Base-by-base conservation (phyloP, 1,140 invertebrate species). In the Megalopta genalis region DNA sequence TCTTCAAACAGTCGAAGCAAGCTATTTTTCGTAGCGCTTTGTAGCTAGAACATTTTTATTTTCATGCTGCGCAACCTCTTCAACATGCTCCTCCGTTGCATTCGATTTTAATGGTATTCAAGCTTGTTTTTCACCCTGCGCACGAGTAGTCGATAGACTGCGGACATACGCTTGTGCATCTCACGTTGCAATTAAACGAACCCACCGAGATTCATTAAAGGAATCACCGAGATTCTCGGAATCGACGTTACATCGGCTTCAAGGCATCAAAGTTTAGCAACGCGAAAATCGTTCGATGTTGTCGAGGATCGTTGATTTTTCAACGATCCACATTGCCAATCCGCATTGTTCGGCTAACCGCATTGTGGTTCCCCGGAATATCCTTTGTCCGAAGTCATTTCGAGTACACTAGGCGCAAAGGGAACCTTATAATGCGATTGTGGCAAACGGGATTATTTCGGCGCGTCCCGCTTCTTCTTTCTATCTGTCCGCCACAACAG, bases 391-490 rank as follows among this genome's bases (percentile, higher is more conserved):
- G 18, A 16, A 25, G 37, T 72, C 59, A 62, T 72, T 62, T 62
- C 62, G 39, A 49, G 39, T 12, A n/a, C 69, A 46, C 23, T n/a
- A 14, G 46, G 32, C 18, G 52, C 18, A 49, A 74, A 66, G 25
- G 16, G 46, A 67, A 49, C 32, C 39, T 18, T 59, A 5, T 66
- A 80, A 80, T 69, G 8, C 57, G 12, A 67, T 67, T 67, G 46
- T 14, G 16, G 9, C 52, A 63, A 74, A 78, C 32, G 5, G 60
- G 63, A 80, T 80, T 80, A 66, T 62, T 77, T 69, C 42, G 57
- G 27, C n/a, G n/a, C n/a, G 18, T 69, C 4, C 42, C 49, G 39
- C 66, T 77, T 49, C 25, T 70, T 52, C 25, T 70, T 52, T 70
- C 27, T 16, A 16, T 25, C 21, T 9, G 5, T 63, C 39, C 57